phyloP scores from a whole-genome alignment of 1,140 invertebrate genomes.

The Bemisia tabaci region DNA sequence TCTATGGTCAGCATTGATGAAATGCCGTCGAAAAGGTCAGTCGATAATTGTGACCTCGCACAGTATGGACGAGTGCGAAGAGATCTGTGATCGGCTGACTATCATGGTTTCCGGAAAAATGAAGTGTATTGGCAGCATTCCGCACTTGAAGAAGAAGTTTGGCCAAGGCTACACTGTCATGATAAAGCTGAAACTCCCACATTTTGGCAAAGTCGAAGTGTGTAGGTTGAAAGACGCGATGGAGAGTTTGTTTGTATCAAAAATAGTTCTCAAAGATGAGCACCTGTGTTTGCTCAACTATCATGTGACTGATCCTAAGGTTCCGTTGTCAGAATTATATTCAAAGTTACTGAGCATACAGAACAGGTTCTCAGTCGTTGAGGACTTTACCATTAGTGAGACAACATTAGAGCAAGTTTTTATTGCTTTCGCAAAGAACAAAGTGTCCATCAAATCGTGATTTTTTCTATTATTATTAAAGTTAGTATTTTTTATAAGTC shows the following conservation, averaged over 20 bases:
- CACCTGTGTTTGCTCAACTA: slow-evolving; percentile 38
- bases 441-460: neutral
- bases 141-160: slow-evolving; percentile 32
- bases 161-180: slow-evolving; percentile 35
- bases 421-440: slow-evolving; percentile 26
- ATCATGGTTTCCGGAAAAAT: slow-evolving; percentile 76
- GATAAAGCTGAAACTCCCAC: slow-evolving; percentile 24
- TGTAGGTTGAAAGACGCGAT: slow-evolving; percentile 12
- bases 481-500: no score
- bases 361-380: slow-evolving; percentile 29
- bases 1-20: slow-evolving; percentile 58
- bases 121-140: slow-evolving; percentile 34
- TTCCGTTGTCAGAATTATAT: slow-evolving; percentile 39
- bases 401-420: slow-evolving; percentile 49
- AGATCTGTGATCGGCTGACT: slow-evolving; percentile 65
- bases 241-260: neutral
- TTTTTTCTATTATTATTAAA: no score
- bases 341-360: slow-evolving; percentile 36
- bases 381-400: slow-evolving; percentile 47
- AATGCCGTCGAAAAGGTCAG: slow-evolving; percentile 34
- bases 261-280: neutral
- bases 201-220: neutral
- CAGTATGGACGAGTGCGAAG: slow-evolving; percentile 48
- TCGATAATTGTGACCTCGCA: slow-evolving; percentile 17
- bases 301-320: slow-evolving; percentile 30